These are phyloP conservation scores for Orchesella cincta DNA, from an alignment of 1,140 invertebrate genomes.

Conservation along the genomic window DNA sequence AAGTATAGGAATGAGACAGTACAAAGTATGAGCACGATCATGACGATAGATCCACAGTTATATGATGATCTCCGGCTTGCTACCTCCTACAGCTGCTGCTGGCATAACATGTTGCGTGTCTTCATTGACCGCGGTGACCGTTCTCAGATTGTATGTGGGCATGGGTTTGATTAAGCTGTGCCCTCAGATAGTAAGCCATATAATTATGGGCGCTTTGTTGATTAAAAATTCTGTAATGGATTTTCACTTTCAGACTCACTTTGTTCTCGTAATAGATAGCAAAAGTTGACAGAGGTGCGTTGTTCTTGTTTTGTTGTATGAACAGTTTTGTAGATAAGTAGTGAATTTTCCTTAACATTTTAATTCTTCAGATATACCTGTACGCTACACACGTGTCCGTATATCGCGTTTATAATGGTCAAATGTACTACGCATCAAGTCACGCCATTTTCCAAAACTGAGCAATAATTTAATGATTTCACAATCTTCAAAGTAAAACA, in stretches of 20 bases:
- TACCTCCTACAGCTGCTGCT: too few species aligned
- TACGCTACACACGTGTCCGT: background rate
- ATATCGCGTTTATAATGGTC: too few species aligned
- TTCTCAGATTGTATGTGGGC: too few species aligned
- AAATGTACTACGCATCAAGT: slow-evolving; percentile 1
- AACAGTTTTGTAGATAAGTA: background rate
- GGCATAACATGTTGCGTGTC: too few species aligned
- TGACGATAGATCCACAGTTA: too few species aligned
- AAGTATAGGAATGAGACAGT: too few species aligned
- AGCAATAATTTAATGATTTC: slow-evolving; percentile 7
- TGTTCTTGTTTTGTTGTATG: background rate
- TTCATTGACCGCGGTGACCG: too few species aligned
- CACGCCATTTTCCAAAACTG: slow-evolving; percentile 23
- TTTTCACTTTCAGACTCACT: background rate
- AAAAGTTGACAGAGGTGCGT: background rate
- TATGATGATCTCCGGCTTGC: too few species aligned
- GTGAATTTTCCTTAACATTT: background rate
- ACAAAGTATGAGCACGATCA: too few species aligned
- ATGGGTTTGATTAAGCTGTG: too few species aligned
- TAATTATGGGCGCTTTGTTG: background rate
- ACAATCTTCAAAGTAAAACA: background rate
- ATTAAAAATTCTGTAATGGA: background rate
- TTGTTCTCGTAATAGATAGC: background rate
- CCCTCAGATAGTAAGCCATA: too few species aligned
- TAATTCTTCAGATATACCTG: background rate